Evolutionary conservation across 2,113 vertebrate genomes (phyloP), one percentile per base, ranked within the genome.

Genomic region (Epinephelus lanceolatus): DNA sequence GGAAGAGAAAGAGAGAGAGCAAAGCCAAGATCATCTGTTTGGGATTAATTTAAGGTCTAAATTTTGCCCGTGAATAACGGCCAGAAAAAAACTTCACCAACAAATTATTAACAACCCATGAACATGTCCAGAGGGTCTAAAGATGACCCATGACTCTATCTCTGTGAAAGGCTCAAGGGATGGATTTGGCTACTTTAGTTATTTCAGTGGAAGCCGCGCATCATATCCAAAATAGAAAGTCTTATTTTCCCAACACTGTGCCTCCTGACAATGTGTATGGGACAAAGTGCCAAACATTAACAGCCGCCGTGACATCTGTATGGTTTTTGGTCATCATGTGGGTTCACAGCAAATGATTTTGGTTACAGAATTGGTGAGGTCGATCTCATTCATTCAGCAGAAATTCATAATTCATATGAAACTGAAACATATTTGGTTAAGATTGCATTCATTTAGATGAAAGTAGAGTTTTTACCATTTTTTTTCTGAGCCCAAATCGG

Each of bases 1-100:
- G 19, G 19, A 10, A 12, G 12, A 47, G 19, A 25, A 10, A 8
- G 12, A 47, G 27, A 37, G 62, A 69, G 75, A 52, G 40, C 62
- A 82, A 69, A 82, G 81, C 74, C 82, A 80, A 86, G 86, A 76
- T 60, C 68, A 47, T 76, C 27, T 42, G 30, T 59, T 37, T 57
- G 65, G 40, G 18, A 71, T 69, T 33, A 14, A 78, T 84, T 81
- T 21, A 21, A 15, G 51, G 9, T 59, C n/a, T 18, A 19, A 9
- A 60, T 80, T 27, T 4, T 47, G 45, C 14, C 18, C 7, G 27
- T 3, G 5, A 45, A 45, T 2, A 45, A 45, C 42, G 42, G 11
- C 42, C 42, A 45, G 11, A 45, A 37, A 69, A 30, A 12, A 53
- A 1, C 7, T 15, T 8, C 21, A 37, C 0, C 49, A 56, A 45